Evolutionary conservation across 1,140 invertebrate species (phyloP), one percentile per base, ranked within the genome.

Genomic region (Neotoxoptera formosana): DNA sequence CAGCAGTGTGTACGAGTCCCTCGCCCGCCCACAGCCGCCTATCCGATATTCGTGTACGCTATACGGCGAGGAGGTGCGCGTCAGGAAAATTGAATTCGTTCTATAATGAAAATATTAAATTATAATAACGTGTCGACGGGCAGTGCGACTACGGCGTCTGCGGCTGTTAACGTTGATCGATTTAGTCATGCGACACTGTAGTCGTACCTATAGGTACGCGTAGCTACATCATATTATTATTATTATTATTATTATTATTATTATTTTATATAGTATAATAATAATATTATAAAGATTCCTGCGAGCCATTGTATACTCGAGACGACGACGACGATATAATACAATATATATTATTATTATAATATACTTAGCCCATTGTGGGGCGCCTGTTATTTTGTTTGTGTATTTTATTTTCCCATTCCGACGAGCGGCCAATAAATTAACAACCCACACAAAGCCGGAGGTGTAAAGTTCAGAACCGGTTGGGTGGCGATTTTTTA

Each of bases 381-480:
- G 45, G 30, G 45, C 30, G 30, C 7, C 45, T 47, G 86, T 87
- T 87, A 51, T 48, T 87, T 45, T 48, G 36, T 48, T 87, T 45
- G 47, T 30, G 47, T n/a, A n/a, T 48, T 47, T 48, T 47, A 14
- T 48, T 87, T 7, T 23, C 0, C 47, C 25, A 87, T 87, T 87
- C 21, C 41, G 4, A 84, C 1, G 23, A 45, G 25, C 47, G 2
- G n/a, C 86, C 47, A 47, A 87, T 48, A n/a, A 48, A 87, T 87
- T 87, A 87, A 87, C 86, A 87, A 87, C n/a, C 45, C 45, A 87
- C n/a, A 87, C 86, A 87, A 51, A 48, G 86, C 86, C 86, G 45
- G 86, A 87, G 86, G 86, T 87, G 86, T 48, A 87, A 87, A 87
- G 86, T 87, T 87, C 86, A 87, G 47, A 87, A 87, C 84, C 84